Evolutionary conservation across 1,140 invertebrate genomes (phyloP), one percentile per base, ranked within the genome.

Genomic region (Saccostrea cuccullata): DNA sequence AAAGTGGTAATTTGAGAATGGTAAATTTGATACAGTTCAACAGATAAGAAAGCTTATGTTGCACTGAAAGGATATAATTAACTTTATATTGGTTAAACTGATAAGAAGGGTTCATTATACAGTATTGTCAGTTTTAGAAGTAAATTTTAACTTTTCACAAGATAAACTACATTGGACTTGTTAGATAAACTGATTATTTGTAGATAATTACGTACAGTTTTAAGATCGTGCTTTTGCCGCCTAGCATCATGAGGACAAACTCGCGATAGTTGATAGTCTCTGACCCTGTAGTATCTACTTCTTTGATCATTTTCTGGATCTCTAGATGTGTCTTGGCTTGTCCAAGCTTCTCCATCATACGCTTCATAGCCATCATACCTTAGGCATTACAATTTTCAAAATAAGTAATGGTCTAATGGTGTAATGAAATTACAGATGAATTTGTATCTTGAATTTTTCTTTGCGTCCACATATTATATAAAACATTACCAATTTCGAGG

Each of bases 271-370:
- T 91, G 86, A 94, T 94, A 83, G 92, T 90, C 15, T 91, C 93
- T 17, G 89, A 89, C 60, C 91, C 87, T 2, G 90, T 92, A 13
- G 90, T 91, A 87, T 94, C 93, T 47, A 94, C 93, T 88, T 94
- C 92, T 36, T 86, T 96, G 91, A 99, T 98, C 98, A 99, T 98
- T 60, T 97, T 97, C 94, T 98, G 98, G 17, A 98, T 95, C 3
- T 97, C 97, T 12, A 98, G 95, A 95, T 99, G 98, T 4, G 98
- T 99, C 95, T 98, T 98, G 15, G 98, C 98, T 55, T 98, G 98
- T 23, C 97, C 98, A 30, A 99, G 95, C 58, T 97, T 97, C 94
- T 99, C 98, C 98, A 98, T 98, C 98, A 98, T 98, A 17, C 97
- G 95, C 94, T 99, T 99, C 56, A 99, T 95, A 93, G 98, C 98